Base-by-base conservation (phyloP, 2,888 invertebrate species). In the Salpingus planirostris region DNA sequence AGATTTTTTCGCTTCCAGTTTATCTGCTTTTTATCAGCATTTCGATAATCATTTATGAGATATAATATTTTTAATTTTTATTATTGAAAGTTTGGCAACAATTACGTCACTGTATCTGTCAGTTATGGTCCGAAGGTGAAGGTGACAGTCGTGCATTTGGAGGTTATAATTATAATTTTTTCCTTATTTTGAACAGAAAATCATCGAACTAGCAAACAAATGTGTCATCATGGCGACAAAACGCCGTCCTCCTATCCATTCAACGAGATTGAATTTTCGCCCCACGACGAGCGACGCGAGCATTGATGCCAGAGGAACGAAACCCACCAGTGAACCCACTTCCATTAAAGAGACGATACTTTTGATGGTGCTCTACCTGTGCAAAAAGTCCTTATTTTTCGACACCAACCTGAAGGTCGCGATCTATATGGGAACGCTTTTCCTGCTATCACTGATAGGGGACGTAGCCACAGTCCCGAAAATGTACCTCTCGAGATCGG, bases 401-500 rank as follows among this genome's bases (percentile, higher is more conserved):
- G 84, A 91, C 56, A 82, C 83, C 13, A 80, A 81, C 59, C 74
- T 86, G 38, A 90, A 89, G 71, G 81, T 93, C 55, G 82, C 80
- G 6, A 68, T 90, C 18, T 96, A 96, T 66, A 69, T 90, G 52
- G 80, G 79, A 44, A 74, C 80, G 42, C 72, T 93, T 40, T 87
- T 93, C 59, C 57, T 88, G 31, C 72, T 90, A 21, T 93, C 93
- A 7, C 67, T 95, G 6, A 70, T 95, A 47, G 79, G 82, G 7
- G 95, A 95, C 63, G 80, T 90, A 43, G 52, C 80, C 22, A 77
- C 86, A 7, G 77, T 89, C 59, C 88, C 92, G 0, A 86, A 80
- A 56, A 75, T 81, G 2, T 93, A 91, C 57, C 83, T 96, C 53
- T 78, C 93, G n/a, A 73, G 88, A 57, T 93, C 92, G 48, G 83